Evolutionary conservation across 1,140 invertebrate genomes (phyloP).

Genomic region (Manduca sexta): DNA sequence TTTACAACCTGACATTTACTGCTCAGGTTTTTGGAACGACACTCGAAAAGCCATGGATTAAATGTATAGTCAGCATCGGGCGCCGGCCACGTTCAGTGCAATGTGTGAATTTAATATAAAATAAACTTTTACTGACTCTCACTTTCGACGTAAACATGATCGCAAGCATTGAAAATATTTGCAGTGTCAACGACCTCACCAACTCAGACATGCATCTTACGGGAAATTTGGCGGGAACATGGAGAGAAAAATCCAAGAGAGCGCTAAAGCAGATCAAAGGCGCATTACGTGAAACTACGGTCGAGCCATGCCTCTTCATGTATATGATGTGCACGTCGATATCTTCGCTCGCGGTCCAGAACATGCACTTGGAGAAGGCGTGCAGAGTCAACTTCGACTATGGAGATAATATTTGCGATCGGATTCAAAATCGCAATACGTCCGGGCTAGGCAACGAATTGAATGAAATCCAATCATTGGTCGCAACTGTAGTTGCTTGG

Average conservation of each 20-base stretch:
- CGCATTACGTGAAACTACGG: slow-evolving; percentile 49
- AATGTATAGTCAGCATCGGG: slow-evolving; percentile 37
- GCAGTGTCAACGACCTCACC: slow-evolving; percentile 41
- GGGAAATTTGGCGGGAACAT: slow-evolving; percentile 28
- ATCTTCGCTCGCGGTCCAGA: slow-evolving; percentile 58
- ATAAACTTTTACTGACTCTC: slow-evolving; percentile 51
- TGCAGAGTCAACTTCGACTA: slow-evolving; percentile 78
- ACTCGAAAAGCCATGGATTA: slow-evolving; percentile 47
- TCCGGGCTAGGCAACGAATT: slow-evolving; percentile 60
- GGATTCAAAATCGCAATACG: slow-evolving; percentile 68
- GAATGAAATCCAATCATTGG: slow-evolving; percentile 74
- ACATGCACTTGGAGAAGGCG: slow-evolving; percentile 72
- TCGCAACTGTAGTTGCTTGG: slow-evolving; percentile 74
- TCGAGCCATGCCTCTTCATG: slow-evolving; percentile 61
- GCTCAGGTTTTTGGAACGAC: slow-evolving; percentile 59
- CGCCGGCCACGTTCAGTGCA: slow-evolving; percentile 28
- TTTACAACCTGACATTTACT: slow-evolving; percentile 55
- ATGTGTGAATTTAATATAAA: slow-evolving; percentile 38
- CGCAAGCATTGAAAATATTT: slow-evolving; percentile 37
- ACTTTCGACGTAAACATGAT: slow-evolving; percentile 50
- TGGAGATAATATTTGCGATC: slow-evolving; percentile 74
- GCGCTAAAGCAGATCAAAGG: slow-evolving; percentile 44
- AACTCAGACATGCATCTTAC: slow-evolving; percentile 55
- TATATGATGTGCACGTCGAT: slow-evolving; percentile 60
- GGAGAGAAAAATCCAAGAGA: slow-evolving; percentile 47